phyloP scores from a whole-genome alignment of 2,113 vertebrate genomes.

The Progne subis region DNA sequence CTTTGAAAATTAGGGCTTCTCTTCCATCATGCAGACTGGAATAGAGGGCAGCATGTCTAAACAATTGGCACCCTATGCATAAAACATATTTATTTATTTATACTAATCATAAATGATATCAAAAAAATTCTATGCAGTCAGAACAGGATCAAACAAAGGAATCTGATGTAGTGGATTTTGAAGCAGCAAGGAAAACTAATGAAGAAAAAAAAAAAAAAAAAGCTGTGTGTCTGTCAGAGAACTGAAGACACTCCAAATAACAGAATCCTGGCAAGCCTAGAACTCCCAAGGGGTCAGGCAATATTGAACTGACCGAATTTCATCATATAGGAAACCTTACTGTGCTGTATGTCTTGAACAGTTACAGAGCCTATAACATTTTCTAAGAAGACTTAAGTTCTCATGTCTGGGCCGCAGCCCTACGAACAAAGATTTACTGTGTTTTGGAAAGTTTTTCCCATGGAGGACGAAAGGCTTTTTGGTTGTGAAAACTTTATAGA shows the following conservation, averaged over 20 bases:
- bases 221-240: background rate
- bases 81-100: background rate
- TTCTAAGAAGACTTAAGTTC: background rate
- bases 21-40: background rate
- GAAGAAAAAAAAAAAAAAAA: background rate
- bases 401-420: background rate
- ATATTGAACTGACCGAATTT: background rate
- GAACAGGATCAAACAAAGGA: background rate
- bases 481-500: background rate
- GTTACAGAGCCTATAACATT: background rate
- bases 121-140: background rate
- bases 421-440: background rate
- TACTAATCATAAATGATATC: background rate
- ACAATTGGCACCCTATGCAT: background rate
- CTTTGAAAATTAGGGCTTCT: background rate
- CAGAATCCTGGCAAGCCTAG: background rate
- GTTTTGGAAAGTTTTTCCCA: constrained; percentile 19
- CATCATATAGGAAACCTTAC: background rate
- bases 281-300: background rate
- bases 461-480: background rate
- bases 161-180: background rate
- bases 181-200: background rate
- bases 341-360: background rate
- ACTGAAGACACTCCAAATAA: background rate
- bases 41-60: background rate